Conservation (phyloP, 2,797 vertebrate genomes). For the Podarcis siculus region DNA sequence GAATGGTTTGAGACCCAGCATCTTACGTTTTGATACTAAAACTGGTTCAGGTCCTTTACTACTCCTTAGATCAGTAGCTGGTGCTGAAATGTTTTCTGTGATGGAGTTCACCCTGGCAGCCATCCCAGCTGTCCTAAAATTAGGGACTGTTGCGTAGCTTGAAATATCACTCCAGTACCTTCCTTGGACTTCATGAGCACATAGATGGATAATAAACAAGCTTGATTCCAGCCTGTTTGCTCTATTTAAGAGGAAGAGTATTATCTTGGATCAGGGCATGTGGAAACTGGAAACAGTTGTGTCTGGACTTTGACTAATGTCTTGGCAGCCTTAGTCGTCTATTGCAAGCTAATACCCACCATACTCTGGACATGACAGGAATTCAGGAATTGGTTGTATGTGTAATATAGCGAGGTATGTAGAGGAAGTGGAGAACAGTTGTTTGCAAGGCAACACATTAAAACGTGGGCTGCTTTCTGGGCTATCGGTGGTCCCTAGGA, state of each 20-base stretch:
- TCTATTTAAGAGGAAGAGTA: background rate
- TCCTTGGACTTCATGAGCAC: conserved; percentile 2
- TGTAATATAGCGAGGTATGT: conserved; percentile 32
- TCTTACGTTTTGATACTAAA: background rate
- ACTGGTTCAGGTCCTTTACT: background rate
- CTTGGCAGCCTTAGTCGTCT: conserved; percentile 37
- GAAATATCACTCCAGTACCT: background rate
- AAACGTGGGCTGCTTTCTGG: conserved; percentile 25
- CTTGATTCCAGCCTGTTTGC: accelerated
- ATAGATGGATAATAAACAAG: background rate
- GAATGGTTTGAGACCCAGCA: background rate
- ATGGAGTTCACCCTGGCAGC: background rate
- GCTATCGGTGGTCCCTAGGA: background rate
- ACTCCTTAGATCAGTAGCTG: accelerated
- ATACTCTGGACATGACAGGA: background rate
- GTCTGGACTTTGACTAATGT: conserved; percentile 47
- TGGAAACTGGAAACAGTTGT: conserved; percentile 28
- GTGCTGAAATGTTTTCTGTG: background rate
- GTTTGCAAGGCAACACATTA: background rate
- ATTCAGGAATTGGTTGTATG: conserved; percentile 51
- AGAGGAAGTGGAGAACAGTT: background rate
- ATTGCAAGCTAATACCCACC: conserved; percentile 47
- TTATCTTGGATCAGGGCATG: conserved; percentile 10
- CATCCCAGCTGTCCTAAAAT: conserved; percentile 15
- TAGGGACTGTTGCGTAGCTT: background rate